Percentiles rank a stretch among this genome's conserved stretches.
Evolutionary conservation across 2,113 vertebrate species (phyloP).

Genomic region (Poecile atricapillus): DNA sequence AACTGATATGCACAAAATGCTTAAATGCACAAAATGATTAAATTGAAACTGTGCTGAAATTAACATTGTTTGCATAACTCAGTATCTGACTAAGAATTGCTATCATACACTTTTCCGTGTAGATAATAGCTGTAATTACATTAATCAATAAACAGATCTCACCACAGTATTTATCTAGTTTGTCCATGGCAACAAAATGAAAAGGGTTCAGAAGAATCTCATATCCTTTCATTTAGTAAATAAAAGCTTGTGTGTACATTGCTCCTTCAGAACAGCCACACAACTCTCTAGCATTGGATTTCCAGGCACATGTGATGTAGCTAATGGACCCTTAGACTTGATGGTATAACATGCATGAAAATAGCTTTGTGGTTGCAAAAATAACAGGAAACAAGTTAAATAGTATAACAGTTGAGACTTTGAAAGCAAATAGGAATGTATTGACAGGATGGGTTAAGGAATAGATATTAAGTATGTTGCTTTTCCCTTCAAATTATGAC

Average conservation of each 20-base stretch:
- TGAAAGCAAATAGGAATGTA: neutral
- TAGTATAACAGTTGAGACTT: neutral
- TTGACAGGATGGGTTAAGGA: neutral
- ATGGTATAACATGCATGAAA: neutral
- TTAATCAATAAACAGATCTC: conserved; percentile 41
- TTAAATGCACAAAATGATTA: neutral
- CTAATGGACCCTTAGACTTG: neutral
- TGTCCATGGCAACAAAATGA: conserved; percentile 18
- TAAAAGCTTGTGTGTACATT: neutral
- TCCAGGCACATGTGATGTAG: neutral
- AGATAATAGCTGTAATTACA: conserved; percentile 18
- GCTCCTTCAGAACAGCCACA: neutral
- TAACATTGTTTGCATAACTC: neutral
- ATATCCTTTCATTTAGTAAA: conserved; percentile 2
- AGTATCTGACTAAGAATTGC: neutral
- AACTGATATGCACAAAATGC: neutral
- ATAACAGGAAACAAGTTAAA: neutral
- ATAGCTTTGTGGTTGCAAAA: neutral
- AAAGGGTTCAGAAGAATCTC: neutral
- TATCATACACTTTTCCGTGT: neutral
- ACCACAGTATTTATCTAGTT: neutral
- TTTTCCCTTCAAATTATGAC: neutral
- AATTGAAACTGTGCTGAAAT: neutral
- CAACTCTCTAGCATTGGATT: neutral
- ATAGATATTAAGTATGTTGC: neutral